phyloP scores from a whole-genome alignment of 2,797 vertebrate genomes.

The Mycteria americana region DNA sequence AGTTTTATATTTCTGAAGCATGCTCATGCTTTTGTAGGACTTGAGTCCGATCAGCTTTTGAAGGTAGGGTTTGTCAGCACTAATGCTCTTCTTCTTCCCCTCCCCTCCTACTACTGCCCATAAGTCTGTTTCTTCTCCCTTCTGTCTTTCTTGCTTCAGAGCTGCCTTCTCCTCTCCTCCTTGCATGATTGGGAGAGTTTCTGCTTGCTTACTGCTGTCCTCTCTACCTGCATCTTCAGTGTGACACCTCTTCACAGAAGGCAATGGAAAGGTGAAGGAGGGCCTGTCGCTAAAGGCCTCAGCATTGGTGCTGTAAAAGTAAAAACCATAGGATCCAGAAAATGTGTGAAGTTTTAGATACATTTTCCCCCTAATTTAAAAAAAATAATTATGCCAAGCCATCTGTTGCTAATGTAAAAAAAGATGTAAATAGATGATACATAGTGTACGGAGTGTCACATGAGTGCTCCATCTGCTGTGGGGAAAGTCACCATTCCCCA shows the following conservation, averaged over 20 bases:
- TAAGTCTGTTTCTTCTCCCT: background rate
- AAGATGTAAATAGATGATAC: conserved; percentile 73
- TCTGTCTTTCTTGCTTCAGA: background rate
- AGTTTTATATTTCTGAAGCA: background rate
- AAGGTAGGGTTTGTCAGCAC: background rate
- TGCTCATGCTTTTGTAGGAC: background rate
- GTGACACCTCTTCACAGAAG: background rate
- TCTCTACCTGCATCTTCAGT: background rate
- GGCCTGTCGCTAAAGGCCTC: background rate
- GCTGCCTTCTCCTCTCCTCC: background rate
- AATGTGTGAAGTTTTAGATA: conserved; percentile 33
- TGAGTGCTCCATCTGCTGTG: conserved; percentile 69
- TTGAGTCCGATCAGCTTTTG: background rate
- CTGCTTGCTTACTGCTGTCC: background rate
- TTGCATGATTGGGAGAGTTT: background rate
- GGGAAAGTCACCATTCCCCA: conserved; percentile 53
- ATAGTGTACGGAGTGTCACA: conserved; percentile 62
- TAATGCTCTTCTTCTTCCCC: background rate
- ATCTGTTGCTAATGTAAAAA: conserved; percentile 72
- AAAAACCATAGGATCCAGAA: conserved; percentile 3
- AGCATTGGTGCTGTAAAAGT: background rate
- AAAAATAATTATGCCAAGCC: conserved; percentile 61
- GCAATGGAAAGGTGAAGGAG: background rate
- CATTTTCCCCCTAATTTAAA: conserved; percentile 40
- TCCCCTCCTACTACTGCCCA: background rate